Base-by-base conservation (phyloP, 2,113 vertebrate genomes). In the Ammodytes dubius region DNA sequence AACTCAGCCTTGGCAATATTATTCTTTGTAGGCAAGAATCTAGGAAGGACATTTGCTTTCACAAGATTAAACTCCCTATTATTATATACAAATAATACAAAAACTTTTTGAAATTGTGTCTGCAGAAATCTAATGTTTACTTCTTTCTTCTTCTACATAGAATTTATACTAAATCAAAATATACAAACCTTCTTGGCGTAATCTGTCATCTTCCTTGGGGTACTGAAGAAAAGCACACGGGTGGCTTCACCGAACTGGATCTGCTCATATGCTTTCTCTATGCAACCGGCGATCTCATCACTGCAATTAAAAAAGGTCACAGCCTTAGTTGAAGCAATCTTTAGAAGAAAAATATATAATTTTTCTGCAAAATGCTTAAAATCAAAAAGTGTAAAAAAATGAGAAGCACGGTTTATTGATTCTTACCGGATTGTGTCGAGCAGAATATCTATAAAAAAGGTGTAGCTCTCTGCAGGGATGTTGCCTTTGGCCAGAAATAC, bases 401-500 rank as follows among this genome's bases (percentile, higher is more conserved):
- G 46, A 58, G 2, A 42, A 19, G 42, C 43, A 11, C 7, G 7
- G 2, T 61, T 54, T 37, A 45, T 11, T 66, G 39, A 60, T 39
- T 39, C 94, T 74, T 68, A 99, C 98, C 98, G 95, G 89, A 99
- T 99, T 15, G 98, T 99, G 83, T 99, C 97, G 3, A 99, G 95
- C 61, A 99, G 91, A 90, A 98, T 99, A 90, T 99, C 97, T 35
- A 99, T 99, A 91, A 99, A 99, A 93, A 98, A 99, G 7, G 96
- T 98, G 78, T 98, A 99, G 81, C 97, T 98, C 89, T 98, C 97
- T 0, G 98, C 97, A 0, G 98, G 98, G 86, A 99, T 99, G 91
- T 99, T 99, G 7, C 98, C 98, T 89, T 99, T 99, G 46, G 98
- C 98, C 70, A 99, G 95, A 87, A 99, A 99, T 5, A 99, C 98